Conservation (phyloP, 2,888 invertebrate species). For the Dicroscelio sp. region DNA sequence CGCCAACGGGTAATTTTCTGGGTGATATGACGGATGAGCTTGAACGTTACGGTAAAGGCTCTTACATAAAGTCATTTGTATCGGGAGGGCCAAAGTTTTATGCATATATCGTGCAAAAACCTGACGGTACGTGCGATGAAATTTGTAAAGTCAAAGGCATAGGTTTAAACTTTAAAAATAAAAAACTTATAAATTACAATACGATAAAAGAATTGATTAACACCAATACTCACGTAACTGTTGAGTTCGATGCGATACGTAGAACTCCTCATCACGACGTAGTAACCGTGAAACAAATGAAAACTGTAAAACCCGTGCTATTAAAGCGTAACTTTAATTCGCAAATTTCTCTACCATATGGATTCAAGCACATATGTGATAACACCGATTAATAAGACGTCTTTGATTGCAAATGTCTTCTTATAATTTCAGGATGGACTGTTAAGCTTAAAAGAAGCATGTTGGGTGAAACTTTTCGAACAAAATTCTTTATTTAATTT, state of each 20-base stretch:
- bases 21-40: conserved; percentile 66
- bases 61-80: too few species aligned
- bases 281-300: not conserved
- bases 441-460: too few species aligned
- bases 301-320: not conserved
- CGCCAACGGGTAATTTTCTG: not conserved
- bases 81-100: conserved; percentile 52
- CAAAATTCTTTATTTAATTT: too few species aligned
- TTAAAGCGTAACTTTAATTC: not conserved
- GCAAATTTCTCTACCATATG: not conserved
- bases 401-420: not conserved
- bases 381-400: not conserved
- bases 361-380: not conserved
- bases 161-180: not conserved
- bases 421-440: too few species aligned
- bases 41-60: not conserved
- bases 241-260: not conserved
- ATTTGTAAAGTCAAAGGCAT: not conserved
- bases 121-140: not conserved
- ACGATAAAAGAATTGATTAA: not conserved
- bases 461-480: too few species aligned
- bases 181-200: not conserved
- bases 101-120: not conserved
- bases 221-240: not conserved
- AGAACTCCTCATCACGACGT: not conserved